Percentiles rank a stretch among this genome's conserved stretches.
Conservation (phyloP, 2,888 invertebrate genomes). For the Uropetala carovei region DNA sequence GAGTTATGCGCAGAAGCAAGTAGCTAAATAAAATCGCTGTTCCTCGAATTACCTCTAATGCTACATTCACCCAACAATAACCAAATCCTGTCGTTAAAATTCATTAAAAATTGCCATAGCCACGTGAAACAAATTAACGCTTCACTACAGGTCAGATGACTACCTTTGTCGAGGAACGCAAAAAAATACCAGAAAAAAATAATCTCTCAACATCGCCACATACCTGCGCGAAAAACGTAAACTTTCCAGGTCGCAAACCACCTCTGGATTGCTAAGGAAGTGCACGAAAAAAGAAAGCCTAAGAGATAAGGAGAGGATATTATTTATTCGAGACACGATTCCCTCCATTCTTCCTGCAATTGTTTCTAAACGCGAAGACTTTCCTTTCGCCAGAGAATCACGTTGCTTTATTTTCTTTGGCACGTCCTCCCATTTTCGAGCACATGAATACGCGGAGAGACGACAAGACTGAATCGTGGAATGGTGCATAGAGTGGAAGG, state of each 20-base stretch:
- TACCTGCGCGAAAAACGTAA: neutral
- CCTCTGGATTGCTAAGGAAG: neutral
- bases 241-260: neutral
- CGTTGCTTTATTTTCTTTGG: constrained; percentile 6
- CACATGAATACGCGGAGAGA: too few species aligned
- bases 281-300: neutral
- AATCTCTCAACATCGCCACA: neutral
- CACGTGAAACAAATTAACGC: too few species aligned
- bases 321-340: neutral
- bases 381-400: neutral
- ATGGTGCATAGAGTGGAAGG: neutral
- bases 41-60: too few species aligned
- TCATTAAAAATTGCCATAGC: too few species aligned
- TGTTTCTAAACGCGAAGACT: neutral
- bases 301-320: neutral
- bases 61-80: too few species aligned
- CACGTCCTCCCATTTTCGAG: neutral
- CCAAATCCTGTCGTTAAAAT: too few species aligned
- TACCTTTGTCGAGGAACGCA: neutral
- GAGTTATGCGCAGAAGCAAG: too few species aligned
- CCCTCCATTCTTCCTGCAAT: neutral
- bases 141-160: neutral
- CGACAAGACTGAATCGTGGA: neutral
- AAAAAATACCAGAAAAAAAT: neutral
- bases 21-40: too few species aligned